Conservation (phyloP, 1,140 invertebrate genomes). For the Fopius arisanus region DNA sequence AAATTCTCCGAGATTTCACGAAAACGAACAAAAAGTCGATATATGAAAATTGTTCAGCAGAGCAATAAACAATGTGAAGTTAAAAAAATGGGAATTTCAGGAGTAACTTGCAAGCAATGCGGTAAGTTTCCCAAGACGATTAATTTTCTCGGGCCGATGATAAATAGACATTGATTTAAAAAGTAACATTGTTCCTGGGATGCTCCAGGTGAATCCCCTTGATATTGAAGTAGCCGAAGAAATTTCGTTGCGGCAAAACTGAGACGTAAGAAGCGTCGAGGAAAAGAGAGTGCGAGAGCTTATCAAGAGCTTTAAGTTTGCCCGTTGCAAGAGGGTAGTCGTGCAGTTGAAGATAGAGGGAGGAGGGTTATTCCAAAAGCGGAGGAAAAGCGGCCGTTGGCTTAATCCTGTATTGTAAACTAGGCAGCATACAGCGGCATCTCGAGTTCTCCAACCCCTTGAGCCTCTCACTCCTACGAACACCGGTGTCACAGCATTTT, state of each 20-base stretch:
- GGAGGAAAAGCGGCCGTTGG: slow-evolving; percentile 32
- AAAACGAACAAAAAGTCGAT: too few species aligned
- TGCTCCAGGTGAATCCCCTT: too few species aligned
- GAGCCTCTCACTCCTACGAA: not conserved
- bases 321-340: slow-evolving; percentile 33
- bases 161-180: too few species aligned
- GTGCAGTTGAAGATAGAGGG: slow-evolving; percentile 6
- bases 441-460: slow-evolving; percentile 49
- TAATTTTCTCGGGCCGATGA: too few species aligned
- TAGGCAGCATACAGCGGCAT: slow-evolving; percentile 49
- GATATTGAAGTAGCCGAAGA: not conserved
- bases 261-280: not conserved
- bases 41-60: too few species aligned
- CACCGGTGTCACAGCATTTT: slow-evolving; percentile 24
- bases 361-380: slow-evolving; percentile 1
- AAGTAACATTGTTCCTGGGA: too few species aligned
- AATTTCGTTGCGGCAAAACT: slow-evolving; percentile 8
- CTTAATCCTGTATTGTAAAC: slow-evolving; percentile 63
- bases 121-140: too few species aligned
- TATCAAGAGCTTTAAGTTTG: slow-evolving; percentile 60
- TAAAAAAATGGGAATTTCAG: too few species aligned
- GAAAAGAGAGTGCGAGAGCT: slow-evolving; percentile 43
- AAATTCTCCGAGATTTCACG: too few species aligned
- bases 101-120: too few species aligned
- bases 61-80: too few species aligned